phyloP scores from a whole-genome alignment of 2,888 invertebrate genomes.

The Oeneis ivallda region DNA sequence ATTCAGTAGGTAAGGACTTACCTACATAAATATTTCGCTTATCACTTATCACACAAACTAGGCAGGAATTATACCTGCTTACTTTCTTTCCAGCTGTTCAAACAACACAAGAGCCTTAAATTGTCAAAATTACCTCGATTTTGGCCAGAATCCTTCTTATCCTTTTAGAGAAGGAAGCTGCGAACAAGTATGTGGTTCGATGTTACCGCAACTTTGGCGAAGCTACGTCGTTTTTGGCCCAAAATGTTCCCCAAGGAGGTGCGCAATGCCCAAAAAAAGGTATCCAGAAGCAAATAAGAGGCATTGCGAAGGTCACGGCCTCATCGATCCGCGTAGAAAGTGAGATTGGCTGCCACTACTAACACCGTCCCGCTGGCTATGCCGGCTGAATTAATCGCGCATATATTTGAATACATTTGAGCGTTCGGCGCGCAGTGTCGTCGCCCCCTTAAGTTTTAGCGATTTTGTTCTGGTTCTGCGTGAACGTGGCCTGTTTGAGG shows the following conservation, averaged over 20 bases:
- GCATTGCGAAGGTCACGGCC: constrained; percentile 79
- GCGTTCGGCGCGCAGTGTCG: constrained; percentile 73
- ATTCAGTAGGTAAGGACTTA: too few relatives aligned
- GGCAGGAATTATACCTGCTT: too few relatives aligned
- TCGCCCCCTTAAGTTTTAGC: constrained; percentile 79
- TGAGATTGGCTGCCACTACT: constrained; percentile 81
- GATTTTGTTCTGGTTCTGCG: constrained; percentile 61
- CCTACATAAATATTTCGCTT: too few relatives aligned
- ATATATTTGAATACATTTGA: constrained; percentile 81
- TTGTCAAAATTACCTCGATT: too few relatives aligned
- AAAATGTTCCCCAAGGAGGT: constrained; percentile 3
- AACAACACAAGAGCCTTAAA: too few relatives aligned
- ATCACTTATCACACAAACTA: too few relatives aligned
- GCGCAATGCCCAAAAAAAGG: constrained; percentile 53
- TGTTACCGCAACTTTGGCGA: neutral
- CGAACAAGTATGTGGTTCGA: neutral
- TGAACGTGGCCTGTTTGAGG: constrained; percentile 17
- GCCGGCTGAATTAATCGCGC: constrained; percentile 83
- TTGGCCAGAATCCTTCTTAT: too few relatives aligned
- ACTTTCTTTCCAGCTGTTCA: too few relatives aligned
- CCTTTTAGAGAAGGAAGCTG: neutral
- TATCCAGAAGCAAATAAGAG: constrained; percentile 73
- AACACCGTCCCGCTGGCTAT: constrained; percentile 81
- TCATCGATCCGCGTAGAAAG: constrained; percentile 81
- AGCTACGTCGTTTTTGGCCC: neutral